Evolutionary conservation across 2,113 vertebrate species (phyloP).

Genomic region (Zosterops hypoxanthus): DNA sequence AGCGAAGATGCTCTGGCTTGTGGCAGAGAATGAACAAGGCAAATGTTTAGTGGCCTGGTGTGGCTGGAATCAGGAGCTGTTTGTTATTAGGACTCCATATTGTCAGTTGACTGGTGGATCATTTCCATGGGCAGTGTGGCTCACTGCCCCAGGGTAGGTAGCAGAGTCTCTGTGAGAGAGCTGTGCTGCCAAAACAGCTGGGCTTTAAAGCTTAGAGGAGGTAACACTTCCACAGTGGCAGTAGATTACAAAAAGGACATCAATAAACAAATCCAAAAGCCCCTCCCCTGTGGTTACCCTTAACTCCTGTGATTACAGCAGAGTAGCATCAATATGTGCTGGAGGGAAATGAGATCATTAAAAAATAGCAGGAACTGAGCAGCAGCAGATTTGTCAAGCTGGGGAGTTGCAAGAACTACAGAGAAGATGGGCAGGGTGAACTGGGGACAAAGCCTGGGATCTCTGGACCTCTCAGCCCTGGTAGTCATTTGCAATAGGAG

Average conservation of each 20-base stretch:
- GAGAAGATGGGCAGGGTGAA: background rate
- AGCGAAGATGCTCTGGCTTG: background rate
- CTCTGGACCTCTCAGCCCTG: background rate
- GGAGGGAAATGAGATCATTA: background rate
- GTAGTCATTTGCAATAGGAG: background rate
- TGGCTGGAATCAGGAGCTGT: background rate
- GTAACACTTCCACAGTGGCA: background rate
- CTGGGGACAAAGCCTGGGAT: background rate
- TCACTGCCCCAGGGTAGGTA: background rate
- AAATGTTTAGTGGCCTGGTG: rapidly evolving
- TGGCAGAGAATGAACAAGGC: background rate
- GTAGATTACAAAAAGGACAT: background rate
- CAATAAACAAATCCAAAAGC: background rate
- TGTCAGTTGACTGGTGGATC: background rate
- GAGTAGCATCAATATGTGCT: background rate
- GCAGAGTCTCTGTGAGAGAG: background rate
- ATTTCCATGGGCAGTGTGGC: background rate
- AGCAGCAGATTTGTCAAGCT: background rate
- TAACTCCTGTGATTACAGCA: background rate
- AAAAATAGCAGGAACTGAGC: background rate
- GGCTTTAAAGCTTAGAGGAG: background rate
- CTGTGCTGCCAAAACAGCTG: background rate
- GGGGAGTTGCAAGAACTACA: background rate
- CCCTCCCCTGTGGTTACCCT: background rate
- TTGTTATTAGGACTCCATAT: background rate